These are phyloP conservation scores for Vulpes ferrilata DNA, from an alignment of 2,113 vertebrate species.

Conservation along the genomic window DNA sequence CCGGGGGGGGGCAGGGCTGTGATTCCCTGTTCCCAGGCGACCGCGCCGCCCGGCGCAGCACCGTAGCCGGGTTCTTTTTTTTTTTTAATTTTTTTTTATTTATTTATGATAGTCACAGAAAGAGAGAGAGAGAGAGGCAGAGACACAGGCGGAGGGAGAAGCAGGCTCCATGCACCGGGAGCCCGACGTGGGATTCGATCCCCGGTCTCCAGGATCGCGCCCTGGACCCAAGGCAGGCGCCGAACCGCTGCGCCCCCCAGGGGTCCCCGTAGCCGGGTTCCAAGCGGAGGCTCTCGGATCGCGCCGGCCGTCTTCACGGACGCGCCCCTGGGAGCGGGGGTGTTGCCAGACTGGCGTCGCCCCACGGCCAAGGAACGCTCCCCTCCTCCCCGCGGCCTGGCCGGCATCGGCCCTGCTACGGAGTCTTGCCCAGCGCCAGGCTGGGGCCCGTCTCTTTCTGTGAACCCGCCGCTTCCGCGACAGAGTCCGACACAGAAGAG, in stretches of 20 bases:
- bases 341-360: neutral
- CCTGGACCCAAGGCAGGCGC: no score
- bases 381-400: no score
- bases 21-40: neutral
- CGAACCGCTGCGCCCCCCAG: no score
- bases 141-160: no score
- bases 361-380: neutral
- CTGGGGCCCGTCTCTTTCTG: neutral
- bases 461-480: neutral
- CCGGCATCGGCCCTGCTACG: neutral
- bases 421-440: neutral
- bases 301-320: neutral
- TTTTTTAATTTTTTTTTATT: no score
- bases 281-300: neutral
- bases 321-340: neutral
- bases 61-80: neutral
- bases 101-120: no score
- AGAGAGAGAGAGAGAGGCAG: no score
- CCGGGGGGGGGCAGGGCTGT: accelerated
- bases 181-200: no score
- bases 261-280: neutral
- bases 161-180: no score
- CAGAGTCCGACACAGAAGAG: neutral
- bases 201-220: no score
- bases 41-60: neutral